Evolutionary conservation across 2,797 vertebrate species (phyloP).

Genomic region (Ctenosaura bakeri): DNA sequence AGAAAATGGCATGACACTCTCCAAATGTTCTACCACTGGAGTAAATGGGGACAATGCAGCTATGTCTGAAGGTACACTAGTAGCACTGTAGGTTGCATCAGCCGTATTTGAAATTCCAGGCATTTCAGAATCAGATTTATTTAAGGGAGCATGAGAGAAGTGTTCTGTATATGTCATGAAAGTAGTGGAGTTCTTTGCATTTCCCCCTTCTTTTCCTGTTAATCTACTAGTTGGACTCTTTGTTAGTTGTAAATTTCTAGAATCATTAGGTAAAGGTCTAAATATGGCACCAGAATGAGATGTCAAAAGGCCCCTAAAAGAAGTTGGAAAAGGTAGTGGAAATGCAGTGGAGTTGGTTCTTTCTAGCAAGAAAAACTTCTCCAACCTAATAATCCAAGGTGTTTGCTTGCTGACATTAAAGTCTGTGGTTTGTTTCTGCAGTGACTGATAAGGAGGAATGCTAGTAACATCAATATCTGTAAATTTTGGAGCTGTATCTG

Average conservation of each 20-base stretch:
- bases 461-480: accelerated
- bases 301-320: constrained; percentile 23
- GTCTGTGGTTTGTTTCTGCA: neutral
- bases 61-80: neutral
- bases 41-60: neutral
- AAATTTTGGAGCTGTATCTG: neutral
- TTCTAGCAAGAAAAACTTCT: constrained; percentile 24
- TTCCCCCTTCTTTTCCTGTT: constrained; percentile 34
- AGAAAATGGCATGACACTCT: neutral
- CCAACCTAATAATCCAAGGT: neutral
- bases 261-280: neutral
- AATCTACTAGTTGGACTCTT: neutral
- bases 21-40: constrained; percentile 5
- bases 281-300: neutral
- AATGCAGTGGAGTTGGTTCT: neutral
- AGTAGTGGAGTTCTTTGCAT: neutral
- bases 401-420: neutral
- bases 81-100: neutral
- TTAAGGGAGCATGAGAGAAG: constrained; percentile 36
- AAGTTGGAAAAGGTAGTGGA: constrained; percentile 30
- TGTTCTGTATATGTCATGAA: constrained; percentile 27
- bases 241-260: constrained; percentile 1
- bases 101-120: constrained; percentile 11
- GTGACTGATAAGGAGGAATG: neutral
- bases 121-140: constrained; percentile 43